Evolutionary conservation across 2,113 vertebrate genomes (phyloP).

Genomic region (Tiliqua scincoides): DNA sequence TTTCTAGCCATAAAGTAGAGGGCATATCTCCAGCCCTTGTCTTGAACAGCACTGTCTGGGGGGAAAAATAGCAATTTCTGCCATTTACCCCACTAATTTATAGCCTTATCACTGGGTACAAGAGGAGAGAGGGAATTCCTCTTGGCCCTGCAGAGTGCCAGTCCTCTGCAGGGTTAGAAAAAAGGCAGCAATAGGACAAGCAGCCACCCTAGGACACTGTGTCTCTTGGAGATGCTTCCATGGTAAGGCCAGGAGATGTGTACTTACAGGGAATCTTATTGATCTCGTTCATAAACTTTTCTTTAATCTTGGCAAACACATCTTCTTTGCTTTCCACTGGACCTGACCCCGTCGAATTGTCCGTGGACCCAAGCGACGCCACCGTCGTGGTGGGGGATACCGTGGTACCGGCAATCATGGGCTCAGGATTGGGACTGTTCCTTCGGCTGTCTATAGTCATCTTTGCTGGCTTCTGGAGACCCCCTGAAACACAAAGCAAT

Average conservation of each 20-base stretch:
- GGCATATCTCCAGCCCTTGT: neutral
- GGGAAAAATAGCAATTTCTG: neutral
- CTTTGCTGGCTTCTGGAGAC: slow-evolving; percentile 34
- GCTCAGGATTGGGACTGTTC: slow-evolving; percentile 78
- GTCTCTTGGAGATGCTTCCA: neutral
- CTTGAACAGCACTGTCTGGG: neutral
- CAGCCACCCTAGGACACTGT: neutral
- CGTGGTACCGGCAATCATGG: slow-evolving; percentile 46
- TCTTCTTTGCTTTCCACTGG: slow-evolving; percentile 81
- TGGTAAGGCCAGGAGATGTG: neutral
- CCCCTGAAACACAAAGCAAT: slow-evolving; percentile 34
- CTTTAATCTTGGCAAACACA: slow-evolving; percentile 86
- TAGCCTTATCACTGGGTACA: neutral
- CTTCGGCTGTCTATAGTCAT: slow-evolving; percentile 90
- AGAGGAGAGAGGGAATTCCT: neutral
- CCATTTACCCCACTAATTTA: neutral
- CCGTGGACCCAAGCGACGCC: slow-evolving; percentile 71
- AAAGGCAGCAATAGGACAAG: neutral
- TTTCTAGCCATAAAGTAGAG: neutral
- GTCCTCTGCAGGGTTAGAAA: neutral
- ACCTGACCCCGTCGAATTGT: slow-evolving; percentile 84
- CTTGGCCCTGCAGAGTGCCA: too few relatives aligned
- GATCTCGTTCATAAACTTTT: slow-evolving; percentile 94
- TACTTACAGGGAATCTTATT: slow-evolving; percentile 93
- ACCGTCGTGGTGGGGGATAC: slow-evolving; percentile 33